These are phyloP conservation scores for Rhynchomys soricoides DNA, from an alignment of 2,113 vertebrate genomes.

Conservation along the genomic window DNA sequence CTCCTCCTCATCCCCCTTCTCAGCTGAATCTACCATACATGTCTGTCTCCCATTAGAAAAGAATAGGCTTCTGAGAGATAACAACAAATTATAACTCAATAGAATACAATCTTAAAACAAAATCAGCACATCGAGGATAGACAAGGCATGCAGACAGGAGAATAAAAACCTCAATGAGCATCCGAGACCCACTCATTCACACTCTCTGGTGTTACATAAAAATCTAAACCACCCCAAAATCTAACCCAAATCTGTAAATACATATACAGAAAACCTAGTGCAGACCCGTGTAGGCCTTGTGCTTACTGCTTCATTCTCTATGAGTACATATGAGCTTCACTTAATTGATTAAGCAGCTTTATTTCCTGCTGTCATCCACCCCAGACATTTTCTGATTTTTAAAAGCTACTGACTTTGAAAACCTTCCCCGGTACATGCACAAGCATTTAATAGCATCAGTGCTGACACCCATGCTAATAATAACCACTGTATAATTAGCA, in stretches of 20 bases:
- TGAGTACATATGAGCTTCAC: not conserved
- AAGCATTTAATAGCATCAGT: not conserved
- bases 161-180: not conserved
- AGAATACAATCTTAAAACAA: not conserved
- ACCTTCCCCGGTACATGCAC: not conserved
- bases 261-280: not conserved
- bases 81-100: not conserved
- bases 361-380: not conserved
- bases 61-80: not conserved
- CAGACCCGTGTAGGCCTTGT: not conserved
- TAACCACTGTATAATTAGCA: not conserved
- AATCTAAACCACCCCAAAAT: not conserved
- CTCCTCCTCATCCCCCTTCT: not conserved
- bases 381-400: not conserved
- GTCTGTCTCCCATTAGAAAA: not conserved
- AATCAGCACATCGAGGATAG: not conserved
- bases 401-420: not conserved
- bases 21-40: no score
- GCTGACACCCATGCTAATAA: not conserved
- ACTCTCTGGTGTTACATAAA: not conserved
- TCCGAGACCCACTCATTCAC: not conserved
- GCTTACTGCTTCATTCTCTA: not conserved
- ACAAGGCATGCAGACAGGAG: not conserved
- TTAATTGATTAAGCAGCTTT: not conserved
- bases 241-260: not conserved